Percentiles rank a stretch among this genome's conserved stretches.
Conservation (phyloP, 2,888 invertebrate species). For the Sarcophaga variegata region DNA sequence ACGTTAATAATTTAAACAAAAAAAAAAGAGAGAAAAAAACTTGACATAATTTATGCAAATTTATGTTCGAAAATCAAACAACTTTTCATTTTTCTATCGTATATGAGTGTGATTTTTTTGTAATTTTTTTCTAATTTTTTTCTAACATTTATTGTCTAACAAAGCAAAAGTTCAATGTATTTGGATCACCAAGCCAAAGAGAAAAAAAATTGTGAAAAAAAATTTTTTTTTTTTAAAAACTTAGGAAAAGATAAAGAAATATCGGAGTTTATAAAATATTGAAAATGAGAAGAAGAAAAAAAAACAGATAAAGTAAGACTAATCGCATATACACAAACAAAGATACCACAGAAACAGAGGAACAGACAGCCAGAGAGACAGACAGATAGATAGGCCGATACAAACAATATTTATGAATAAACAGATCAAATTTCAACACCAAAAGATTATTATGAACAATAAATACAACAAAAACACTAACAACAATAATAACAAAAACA, state of each 20-base stretch:
- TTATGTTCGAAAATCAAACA: slow-evolving; percentile 4
- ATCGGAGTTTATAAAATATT: too few relatives aligned
- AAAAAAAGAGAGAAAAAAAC: background rate
- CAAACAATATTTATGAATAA: slow-evolving; percentile 34
- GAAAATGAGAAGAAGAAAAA: background rate
- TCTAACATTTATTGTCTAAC: too few relatives aligned
- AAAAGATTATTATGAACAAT: slow-evolving; percentile 42
- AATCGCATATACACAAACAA: background rate
- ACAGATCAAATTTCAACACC: slow-evolving; percentile 50
- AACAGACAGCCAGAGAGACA: too few relatives aligned
- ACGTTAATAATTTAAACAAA: background rate
- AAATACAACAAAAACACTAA: background rate
- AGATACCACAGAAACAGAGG: background rate
- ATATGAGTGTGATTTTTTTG: too few relatives aligned
- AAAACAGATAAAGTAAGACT: background rate
- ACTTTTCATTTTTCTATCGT: background rate
- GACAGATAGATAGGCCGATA: background rate
- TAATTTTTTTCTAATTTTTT: background rate
- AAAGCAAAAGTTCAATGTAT: slow-evolving; percentile 7
- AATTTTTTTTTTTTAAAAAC: background rate
- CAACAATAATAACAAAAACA: background rate
- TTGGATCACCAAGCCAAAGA: background rate
- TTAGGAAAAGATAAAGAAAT: too few relatives aligned
- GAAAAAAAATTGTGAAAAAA: background rate
- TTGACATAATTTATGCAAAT: slow-evolving; percentile 5